A percentile compares a stretch with the other conserved stretches of the same genome.
phyloP scores from a whole-genome alignment of 1,140 invertebrate genomes.

The Drosophila malerkotliana region DNA sequence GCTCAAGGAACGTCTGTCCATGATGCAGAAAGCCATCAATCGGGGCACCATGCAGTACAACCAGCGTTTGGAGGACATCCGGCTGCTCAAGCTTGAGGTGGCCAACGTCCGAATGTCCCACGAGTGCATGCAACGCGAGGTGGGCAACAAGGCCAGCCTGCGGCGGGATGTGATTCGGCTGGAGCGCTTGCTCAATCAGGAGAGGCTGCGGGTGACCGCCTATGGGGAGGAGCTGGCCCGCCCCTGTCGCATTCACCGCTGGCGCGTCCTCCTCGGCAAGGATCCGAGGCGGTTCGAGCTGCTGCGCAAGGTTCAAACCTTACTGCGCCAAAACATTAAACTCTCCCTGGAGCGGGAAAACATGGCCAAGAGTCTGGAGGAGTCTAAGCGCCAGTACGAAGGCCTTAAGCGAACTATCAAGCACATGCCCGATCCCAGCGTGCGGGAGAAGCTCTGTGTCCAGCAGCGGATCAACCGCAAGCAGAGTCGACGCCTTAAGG shows the following conservation, averaged over 20 bases:
- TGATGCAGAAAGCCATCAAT: constrained; percentile 88
- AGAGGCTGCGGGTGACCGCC: constrained; percentile 88
- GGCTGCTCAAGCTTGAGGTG: constrained; percentile 90
- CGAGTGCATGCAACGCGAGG: constrained; percentile 86
- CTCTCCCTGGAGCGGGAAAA: constrained; percentile 30
- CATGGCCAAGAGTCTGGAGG: constrained; percentile 20
- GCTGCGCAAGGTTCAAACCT: constrained; percentile 88
- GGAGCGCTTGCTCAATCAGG: constrained; percentile 89
- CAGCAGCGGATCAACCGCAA: constrained; percentile 57
- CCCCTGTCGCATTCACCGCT: constrained; percentile 92
- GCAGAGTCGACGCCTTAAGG: constrained; percentile 54
- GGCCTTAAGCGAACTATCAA: constrained; percentile 37
- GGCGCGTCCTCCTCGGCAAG: constrained; percentile 89
- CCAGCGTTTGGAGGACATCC: constrained; percentile 89
- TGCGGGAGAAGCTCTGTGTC: constrained; percentile 21
- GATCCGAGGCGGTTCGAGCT: constrained; percentile 89
- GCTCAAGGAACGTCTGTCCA: constrained; percentile 89
- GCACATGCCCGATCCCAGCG: constrained; percentile 16
- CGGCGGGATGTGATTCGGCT: constrained; percentile 90
- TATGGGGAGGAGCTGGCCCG: constrained; percentile 91
- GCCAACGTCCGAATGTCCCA: constrained; percentile 87
- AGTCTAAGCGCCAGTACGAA: constrained; percentile 16
- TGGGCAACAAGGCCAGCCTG: constrained; percentile 86
- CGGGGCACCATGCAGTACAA: constrained; percentile 88
- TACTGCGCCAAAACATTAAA: constrained; percentile 85